Conservation (phyloP, 37 sponge, comb jelly and placozoan genomes). For the Spongia lamella region DNA sequence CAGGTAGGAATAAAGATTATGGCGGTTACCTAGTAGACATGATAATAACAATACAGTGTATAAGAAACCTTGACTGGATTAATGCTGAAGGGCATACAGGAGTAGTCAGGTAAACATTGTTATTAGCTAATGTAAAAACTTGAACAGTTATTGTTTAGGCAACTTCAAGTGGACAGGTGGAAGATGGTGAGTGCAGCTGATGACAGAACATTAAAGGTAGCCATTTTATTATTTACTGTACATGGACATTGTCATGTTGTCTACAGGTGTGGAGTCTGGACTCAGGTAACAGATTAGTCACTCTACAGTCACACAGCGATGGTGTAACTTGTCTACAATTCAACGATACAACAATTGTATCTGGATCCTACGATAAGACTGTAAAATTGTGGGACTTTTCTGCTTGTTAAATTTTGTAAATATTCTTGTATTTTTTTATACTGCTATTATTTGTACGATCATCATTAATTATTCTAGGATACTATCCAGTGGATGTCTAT, state of each 20-base stretch:
- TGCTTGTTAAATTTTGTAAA: slow-evolving; percentile 56
- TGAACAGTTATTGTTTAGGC: slow-evolving; percentile 31
- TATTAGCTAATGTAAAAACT: neutral
- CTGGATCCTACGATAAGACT: slow-evolving; percentile 96
- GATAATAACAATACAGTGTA: slow-evolving; percentile 60
- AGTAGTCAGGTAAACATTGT: slow-evolving; percentile 70
- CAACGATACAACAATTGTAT: slow-evolving; percentile 93
- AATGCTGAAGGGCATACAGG: slow-evolving; percentile 97
- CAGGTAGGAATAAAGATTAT: slow-evolving; percentile 40
- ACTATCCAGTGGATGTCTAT: neutral
- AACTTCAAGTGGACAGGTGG: slow-evolving; percentile 96
- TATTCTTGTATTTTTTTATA: neutral
- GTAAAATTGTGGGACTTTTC: slow-evolving; percentile 98
- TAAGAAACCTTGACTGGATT: slow-evolving; percentile 94
- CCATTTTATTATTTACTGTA: neutral
- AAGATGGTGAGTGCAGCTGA: slow-evolving; percentile 99
- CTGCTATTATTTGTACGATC: neutral
- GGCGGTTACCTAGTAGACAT: neutral
- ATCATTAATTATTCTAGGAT: neutral
- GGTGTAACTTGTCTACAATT: slow-evolving; percentile 99
- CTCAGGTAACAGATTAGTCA: slow-evolving; percentile 84
- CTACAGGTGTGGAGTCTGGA: slow-evolving; percentile 90
- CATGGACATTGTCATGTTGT: neutral
- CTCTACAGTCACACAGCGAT: slow-evolving; percentile 94
- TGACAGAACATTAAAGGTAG: slow-evolving; percentile 93